Base-by-base conservation (phyloP, 2,113 vertebrate genomes). In the Tympanuchus pallidicinctus region DNA sequence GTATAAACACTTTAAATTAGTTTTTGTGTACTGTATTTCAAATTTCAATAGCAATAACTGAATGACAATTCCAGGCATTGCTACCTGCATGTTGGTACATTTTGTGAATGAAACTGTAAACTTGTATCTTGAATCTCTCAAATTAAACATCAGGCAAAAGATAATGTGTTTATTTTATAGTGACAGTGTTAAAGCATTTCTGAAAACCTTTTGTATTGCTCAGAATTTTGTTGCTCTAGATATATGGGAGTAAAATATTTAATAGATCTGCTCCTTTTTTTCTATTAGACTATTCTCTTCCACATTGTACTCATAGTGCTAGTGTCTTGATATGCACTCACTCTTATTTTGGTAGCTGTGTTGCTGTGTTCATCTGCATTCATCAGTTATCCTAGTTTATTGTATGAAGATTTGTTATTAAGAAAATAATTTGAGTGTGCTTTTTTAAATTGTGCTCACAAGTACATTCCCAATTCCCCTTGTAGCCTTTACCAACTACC, bases 241-340 rank as follows among this genome's bases (percentile, higher is more conserved):
- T 40, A 7, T 56, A 56, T 19, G 56, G 9, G 12, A 71, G 6
- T 74, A 2, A 83, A 69, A 50, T 7, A 24, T 40, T 78, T 54
- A 16, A 60, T 5, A n/a, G 20, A 54, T 56, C 18, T 67, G 76
- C 2, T 6, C 50, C 74, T 78, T 13, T 73, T 90, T 66, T 40
- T 8, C 8, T 43, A 19, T 38, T 60, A 59, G 40, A 30, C 24
- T 78, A 82, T 38, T 52, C 2, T 65, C 8, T 50, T 79, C 40
- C 4, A 5, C 38, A 69, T 30, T 0, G 0, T 0, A 0, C 7
- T 9, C 1, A 3, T 10, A 73, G 18, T 28, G 48, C 14, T 28
- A 75, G 85, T 48, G 36, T 77, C 8, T 71, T 86, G 34, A 70
- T 40, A 13, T 25, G n/a, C 16, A 56, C 32, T 43, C 73, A 48